A percentile compares a stretch with the other conserved stretches of the same genome.
Evolutionary conservation across 37 sponge, comb jelly and placozoan genomes (phyloP).

Genomic region (Ephydatia muelleri): DNA sequence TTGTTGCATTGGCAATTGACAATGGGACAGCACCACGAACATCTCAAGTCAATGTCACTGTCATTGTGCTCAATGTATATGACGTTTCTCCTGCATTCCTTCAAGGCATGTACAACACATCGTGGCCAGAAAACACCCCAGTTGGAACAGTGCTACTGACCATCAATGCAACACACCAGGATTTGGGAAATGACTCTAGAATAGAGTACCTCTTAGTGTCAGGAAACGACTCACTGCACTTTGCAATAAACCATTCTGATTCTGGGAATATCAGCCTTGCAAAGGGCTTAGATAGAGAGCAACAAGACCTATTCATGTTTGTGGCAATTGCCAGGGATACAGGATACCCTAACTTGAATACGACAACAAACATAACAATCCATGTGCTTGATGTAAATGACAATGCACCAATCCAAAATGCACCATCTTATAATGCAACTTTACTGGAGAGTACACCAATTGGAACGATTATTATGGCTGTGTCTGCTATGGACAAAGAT

Average conservation of each 20-base stretch:
- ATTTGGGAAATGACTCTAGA: conserved; percentile 55
- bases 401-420: conserved; percentile 51
- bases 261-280: conserved; percentile 52
- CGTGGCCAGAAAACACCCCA: conserved; percentile 46
- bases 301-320: conserved; percentile 20
- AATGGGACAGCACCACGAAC: not conserved
- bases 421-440: conserved; percentile 14
- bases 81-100: conserved; percentile 55
- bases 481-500: conserved; percentile 67
- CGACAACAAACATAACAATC: conserved; percentile 22
- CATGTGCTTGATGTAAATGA: conserved; percentile 78
- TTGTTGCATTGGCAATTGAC: conserved; percentile 45
- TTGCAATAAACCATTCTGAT: conserved; percentile 43
- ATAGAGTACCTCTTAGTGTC: conserved; percentile 48
- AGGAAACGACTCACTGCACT: conserved; percentile 37
- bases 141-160: conserved; percentile 19
- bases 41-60: conserved; percentile 36
- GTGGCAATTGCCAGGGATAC: conserved; percentile 40
- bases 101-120: conserved; percentile 2
- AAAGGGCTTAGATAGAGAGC: conserved; percentile 52
- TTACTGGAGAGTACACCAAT: conserved; percentile 49
- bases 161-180: conserved; percentile 56
- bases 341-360: conserved; percentile 39
- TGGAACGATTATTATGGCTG: conserved; percentile 15
- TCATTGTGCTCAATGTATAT: conserved; percentile 56